Conservation (phyloP, 2,888 invertebrate genomes). For the Arge pagana region DNA sequence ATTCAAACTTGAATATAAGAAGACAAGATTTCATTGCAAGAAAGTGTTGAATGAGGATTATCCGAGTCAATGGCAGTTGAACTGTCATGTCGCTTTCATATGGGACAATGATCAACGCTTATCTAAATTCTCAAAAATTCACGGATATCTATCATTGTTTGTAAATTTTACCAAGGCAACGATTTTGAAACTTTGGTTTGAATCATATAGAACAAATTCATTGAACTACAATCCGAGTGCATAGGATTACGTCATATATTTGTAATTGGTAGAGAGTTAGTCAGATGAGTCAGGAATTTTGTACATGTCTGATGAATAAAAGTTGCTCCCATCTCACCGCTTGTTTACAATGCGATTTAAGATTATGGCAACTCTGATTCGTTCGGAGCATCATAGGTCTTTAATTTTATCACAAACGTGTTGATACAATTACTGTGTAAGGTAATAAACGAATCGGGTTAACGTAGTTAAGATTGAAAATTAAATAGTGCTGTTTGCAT, state of each 20-base stretch:
- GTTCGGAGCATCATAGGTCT: conserved; percentile 26
- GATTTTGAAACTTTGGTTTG: too few relatives aligned
- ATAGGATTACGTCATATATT: conserved; percentile 49
- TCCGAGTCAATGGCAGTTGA: too few relatives aligned
- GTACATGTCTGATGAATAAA: conserved; percentile 51
- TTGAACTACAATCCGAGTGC: conserved; percentile 52
- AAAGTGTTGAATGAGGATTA: too few relatives aligned
- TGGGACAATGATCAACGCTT: too few relatives aligned
- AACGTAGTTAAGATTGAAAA: neutral
- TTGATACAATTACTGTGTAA: conserved; percentile 23
- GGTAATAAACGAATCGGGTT: conserved; percentile 4
- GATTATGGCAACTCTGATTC: conserved; percentile 46
- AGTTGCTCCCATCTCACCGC: conserved; percentile 43
- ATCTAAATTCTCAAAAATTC: too few relatives aligned
- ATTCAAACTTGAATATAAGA: too few relatives aligned
- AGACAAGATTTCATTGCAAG: too few relatives aligned
- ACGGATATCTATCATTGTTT: too few relatives aligned
- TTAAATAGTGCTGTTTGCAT: neutral
- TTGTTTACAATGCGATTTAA: conserved; percentile 4
- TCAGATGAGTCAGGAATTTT: conserved; percentile 33
- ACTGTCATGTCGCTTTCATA: too few relatives aligned
- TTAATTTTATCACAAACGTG: conserved; percentile 13
- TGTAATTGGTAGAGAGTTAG: conserved; percentile 45
- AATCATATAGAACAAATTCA: conserved; percentile 31
- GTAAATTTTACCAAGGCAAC: too few relatives aligned